phyloP scores from a whole-genome alignment of 2,113 vertebrate species.

The Ctenomys sociabilis region DNA sequence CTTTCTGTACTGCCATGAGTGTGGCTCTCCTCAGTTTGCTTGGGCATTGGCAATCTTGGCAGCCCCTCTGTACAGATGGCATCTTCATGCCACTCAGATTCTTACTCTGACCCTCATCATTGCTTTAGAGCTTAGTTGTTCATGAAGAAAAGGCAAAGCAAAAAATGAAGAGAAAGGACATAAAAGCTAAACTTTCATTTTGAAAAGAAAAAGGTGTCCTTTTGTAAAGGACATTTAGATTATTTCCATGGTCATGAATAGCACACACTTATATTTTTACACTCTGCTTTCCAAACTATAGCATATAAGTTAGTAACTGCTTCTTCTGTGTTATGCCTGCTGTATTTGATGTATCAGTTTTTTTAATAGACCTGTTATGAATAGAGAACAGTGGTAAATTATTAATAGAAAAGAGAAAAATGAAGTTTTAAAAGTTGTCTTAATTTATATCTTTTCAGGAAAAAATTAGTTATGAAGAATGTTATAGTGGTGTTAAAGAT shows the following conservation, averaged over 20 bases:
- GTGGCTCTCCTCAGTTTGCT: not conserved
- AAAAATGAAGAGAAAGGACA: slow-evolving; percentile 51
- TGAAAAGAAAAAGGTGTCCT: slow-evolving; percentile 40
- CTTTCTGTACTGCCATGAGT: not conserved
- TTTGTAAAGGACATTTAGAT: slow-evolving; percentile 52
- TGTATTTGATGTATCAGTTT: not conserved
- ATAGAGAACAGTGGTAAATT: slow-evolving; percentile 35
- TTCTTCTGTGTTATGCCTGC: slow-evolving; percentile 33
- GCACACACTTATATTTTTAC: slow-evolving; percentile 3
- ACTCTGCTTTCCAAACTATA: slow-evolving; percentile 35
- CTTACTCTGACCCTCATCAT: not conserved
- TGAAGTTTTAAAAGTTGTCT: slow-evolving; percentile 52
- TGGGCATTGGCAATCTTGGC: not conserved
- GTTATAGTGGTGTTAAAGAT: slow-evolving; percentile 31
- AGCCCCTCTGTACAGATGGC: not conserved
- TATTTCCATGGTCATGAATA: slow-evolving; percentile 35
- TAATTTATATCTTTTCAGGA: slow-evolving; percentile 41
- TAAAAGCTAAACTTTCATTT: not conserved
- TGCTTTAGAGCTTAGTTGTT: slow-evolving; percentile 23
- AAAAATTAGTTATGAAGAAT: slow-evolving; percentile 8
- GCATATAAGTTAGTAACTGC: slow-evolving; percentile 3
- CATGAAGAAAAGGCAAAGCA: slow-evolving; percentile 40
- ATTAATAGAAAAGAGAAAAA: slow-evolving; percentile 14
- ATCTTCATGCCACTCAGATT: not conserved
- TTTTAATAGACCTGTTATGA: slow-evolving; percentile 34